Evolutionary conservation across 2,888 invertebrate genomes (phyloP), one percentile per base, ranked within the genome.

Genomic region (Osedax frankpressi): DNA sequence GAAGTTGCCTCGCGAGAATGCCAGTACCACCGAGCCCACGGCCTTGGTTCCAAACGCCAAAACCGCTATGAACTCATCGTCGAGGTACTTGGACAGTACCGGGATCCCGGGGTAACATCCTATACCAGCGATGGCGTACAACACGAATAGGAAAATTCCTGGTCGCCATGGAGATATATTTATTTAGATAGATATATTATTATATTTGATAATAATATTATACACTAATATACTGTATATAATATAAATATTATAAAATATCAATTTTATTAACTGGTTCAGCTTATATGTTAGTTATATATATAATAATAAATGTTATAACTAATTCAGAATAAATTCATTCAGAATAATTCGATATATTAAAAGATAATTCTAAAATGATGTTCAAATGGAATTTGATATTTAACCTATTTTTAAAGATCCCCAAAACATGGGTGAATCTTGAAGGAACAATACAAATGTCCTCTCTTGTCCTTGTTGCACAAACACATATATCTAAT

Each of bases 401-500:
- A n/a, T n/a, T n/a, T 44, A 28, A 24, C 77, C 77, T 24, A 78
- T 78, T 63, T 76, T 68, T 1, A 76, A 68, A 3, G 78, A 71
- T 19, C 71, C 70, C 78, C 76, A 78, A 71, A 74, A 75, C 27
- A 78, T 71, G 3, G 78, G 78, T 19, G 30, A 65, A 68, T 77
- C 76, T 75, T 77, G 75, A 69, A 83, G 76, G 75, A 81, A 83
- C 72, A 82, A 76, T 11, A 83, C 81, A 28, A 81, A 75, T 1
- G 82, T 82, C 70, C 82, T 80, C 62, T 82, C 81, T 73, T 83
- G 83, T 63, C 83, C 83, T 74, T 83, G 79, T 75, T 83, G 82
- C 62, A 83, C 82, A 75, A 82, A 79, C 11, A 82, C 81, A 76
- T 82, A 83, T 2, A 81, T 79, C 74, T 82, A 30, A 11, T n/a